Percentiles rank a stretch among this genome's conserved stretches.
Evolutionary conservation across 2,888 invertebrate species (phyloP).

Genomic region (Dynastes tityus): DNA sequence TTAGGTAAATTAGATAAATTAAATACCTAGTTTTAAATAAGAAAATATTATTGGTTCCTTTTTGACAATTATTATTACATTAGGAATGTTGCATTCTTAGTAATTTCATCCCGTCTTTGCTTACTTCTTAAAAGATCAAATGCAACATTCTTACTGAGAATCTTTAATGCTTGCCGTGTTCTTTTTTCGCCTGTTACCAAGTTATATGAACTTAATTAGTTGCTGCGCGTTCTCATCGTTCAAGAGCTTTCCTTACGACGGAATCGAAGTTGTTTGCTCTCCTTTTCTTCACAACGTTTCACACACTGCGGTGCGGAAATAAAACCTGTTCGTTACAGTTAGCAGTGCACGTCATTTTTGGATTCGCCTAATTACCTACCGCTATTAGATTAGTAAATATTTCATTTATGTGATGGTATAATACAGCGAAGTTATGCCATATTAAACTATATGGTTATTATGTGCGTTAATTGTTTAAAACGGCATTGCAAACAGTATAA

Average conservation of each 20-base stretch:
- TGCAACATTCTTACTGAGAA: too few species aligned
- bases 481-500: background rate
- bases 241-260: constrained; percentile 9
- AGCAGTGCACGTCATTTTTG: constrained; percentile 55
- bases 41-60: too few species aligned
- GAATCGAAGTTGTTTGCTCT: constrained; percentile 16
- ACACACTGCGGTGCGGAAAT: constrained; percentile 57
- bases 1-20: too few species aligned
- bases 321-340: constrained; percentile 57
- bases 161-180: too few species aligned
- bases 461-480: background rate
- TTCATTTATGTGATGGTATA: constrained; percentile 5
- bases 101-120: too few species aligned
- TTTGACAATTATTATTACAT: too few species aligned
- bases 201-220: constrained; percentile 18
- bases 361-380: constrained; percentile 34
- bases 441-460: background rate
- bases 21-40: too few species aligned
- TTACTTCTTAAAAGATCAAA: too few species aligned
- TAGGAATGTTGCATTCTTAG: too few species aligned
- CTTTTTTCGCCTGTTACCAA: background rate
- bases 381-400: constrained; percentile 30
- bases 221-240: constrained; percentile 53
- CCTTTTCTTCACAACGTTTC: constrained; percentile 49
- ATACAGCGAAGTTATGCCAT: background rate